Percentiles rank a stretch among this genome's conserved stretches.
phyloP scores from a whole-genome alignment of 1,140 invertebrate species.

The Tetragonula clypearis region DNA sequence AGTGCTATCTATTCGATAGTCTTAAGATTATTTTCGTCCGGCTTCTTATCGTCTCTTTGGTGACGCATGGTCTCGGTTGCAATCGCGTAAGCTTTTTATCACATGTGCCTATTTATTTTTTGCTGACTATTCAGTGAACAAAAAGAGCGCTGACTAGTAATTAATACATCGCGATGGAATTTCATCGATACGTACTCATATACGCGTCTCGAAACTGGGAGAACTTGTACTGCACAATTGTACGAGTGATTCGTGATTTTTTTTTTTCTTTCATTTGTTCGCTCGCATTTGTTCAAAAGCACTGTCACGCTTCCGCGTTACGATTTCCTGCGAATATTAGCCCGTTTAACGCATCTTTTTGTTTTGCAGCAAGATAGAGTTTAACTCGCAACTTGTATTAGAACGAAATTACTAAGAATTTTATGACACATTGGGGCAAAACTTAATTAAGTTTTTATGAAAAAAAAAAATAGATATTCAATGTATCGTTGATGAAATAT shows the following conservation, averaged over 20 bases:
- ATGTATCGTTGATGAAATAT: not conserved
- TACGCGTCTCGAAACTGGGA: conserved; percentile 7
- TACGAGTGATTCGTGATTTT: conserved; percentile 1
- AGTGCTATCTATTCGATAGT: not conserved
- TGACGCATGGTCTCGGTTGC: conserved; percentile 37
- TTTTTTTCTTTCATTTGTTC: not conserved
- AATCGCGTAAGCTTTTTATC: conserved; percentile 46
- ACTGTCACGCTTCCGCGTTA: not conserved
- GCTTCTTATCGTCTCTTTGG: conserved; percentile 27
- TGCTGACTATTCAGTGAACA: conserved; percentile 12
- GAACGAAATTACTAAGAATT: no score
- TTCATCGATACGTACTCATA: conserved; percentile 42
- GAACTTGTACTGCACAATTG: conserved; percentile 6
- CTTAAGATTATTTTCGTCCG: conserved; percentile 5
- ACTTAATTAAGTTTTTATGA: not conserved
- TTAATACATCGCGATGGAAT: conserved; percentile 59
- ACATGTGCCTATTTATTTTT: conserved; percentile 45
- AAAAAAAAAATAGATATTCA: not conserved
- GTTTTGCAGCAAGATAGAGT: not conserved
- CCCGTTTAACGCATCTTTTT: not conserved
- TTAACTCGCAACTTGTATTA: not conserved
- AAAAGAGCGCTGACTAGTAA: conserved; percentile 50
- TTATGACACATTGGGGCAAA: no score
- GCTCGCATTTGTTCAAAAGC: not conserved
- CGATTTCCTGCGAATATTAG: not conserved